phyloP scores from a whole-genome alignment of 2,797 vertebrate genomes.

The Oophaga sylvatica region DNA sequence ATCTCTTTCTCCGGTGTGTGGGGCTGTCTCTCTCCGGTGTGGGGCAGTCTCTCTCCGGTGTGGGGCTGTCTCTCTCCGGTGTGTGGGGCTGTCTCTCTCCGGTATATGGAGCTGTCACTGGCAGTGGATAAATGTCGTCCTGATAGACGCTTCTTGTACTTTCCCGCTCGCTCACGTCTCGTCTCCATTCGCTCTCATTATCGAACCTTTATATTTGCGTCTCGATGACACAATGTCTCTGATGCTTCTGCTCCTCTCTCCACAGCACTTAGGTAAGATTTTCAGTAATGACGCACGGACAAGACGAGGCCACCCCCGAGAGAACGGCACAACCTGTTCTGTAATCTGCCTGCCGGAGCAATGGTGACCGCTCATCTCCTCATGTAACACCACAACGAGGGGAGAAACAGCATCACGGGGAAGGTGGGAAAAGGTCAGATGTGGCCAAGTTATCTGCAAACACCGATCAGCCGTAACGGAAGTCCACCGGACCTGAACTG shows the following conservation, averaged over 20 bases:
- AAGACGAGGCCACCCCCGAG: background rate
- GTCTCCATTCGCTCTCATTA: constrained; percentile 52
- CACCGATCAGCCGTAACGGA: no score
- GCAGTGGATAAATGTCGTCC: background rate
- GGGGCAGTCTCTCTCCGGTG: background rate
- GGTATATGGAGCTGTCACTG: background rate
- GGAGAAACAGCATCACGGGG: background rate
- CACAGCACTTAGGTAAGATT: constrained; percentile 43
- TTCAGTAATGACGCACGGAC: constrained; percentile 49
- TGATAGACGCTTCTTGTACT: background rate
- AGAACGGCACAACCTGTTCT: background rate
- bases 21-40: background rate
- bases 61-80: background rate
- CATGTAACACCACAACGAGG: background rate
- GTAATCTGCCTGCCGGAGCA: background rate
- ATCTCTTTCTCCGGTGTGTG: background rate
- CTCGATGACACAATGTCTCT: constrained; percentile 33
- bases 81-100: background rate
- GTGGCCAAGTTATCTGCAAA: no score
- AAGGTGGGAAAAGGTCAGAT: background rate
- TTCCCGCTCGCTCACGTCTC: background rate
- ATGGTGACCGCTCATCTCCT: background rate
- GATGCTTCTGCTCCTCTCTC: constrained; percentile 25
- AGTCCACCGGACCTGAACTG: no score
- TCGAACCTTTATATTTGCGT: constrained; percentile 35